Base-by-base conservation (phyloP, 2,797 vertebrate species). In the Hoplostethus atlanticus region DNA sequence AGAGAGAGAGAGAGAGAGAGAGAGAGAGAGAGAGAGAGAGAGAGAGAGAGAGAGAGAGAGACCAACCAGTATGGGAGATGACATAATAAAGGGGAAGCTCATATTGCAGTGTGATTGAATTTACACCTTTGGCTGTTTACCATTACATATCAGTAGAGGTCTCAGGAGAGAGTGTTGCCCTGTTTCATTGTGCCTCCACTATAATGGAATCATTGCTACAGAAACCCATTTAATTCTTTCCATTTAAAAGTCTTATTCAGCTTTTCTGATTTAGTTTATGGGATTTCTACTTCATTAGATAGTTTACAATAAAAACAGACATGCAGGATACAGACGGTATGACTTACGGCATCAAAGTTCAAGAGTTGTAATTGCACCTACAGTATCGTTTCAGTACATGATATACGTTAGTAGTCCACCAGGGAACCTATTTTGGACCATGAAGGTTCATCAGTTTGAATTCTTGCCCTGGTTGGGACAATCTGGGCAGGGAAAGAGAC, bases 41-140 rank as follows among this genome's bases (percentile, higher is more conserved):
- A 36, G 67, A 64, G 65, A 62, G 21, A 21, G 21, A 21, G 21
- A 21, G 21, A 21, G 21, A 21, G 21, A 21, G 58, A 88, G 63
- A 77, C 72, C 66, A 40, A 53, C 21, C 52, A 55, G 55, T 54
- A 13, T 28, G 50, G 51, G 65, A 9, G 61, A 65, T 71, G 78
- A 69, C 60, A 77, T 81, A 89, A 86, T 84, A 72, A 84, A 62
- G 58, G 30, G 78, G 64, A 71, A 79, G 73, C 79, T 84, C 73
- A 79, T 82, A 83, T 87, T 88, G 80, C 68, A 84, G 40, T 42
- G 65, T 75, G 84, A 83, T 73, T 77, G 65, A 77, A 81, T 79
- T 78, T 75, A 83, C 72, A 87, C 76, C 67, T 75, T 76, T 68
- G 63, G 72, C 84, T 81, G 74, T 79, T 74, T 21, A 68, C 28